Evolutionary conservation across 2,888 invertebrate species (phyloP).

Genomic region (Oeneis ivallda): DNA sequence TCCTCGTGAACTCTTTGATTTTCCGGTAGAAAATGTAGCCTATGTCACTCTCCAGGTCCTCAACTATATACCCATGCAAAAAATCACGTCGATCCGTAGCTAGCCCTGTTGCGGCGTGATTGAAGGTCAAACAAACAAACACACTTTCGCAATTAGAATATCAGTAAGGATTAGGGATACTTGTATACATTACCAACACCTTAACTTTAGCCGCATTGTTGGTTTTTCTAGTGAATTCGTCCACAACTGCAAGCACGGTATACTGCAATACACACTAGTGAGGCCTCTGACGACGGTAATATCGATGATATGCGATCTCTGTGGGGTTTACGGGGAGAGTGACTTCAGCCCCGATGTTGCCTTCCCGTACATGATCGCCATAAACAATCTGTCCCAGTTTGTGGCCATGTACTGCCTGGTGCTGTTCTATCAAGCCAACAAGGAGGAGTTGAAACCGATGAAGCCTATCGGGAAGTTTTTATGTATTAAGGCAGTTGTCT

Average conservation of each 20-base stretch:
- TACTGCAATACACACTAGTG: constrained; percentile 96
- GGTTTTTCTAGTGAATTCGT: constrained; percentile 88
- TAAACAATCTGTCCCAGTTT: constrained; percentile 97
- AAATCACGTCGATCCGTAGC: too few species aligned
- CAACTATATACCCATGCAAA: too few species aligned
- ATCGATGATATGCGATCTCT: constrained; percentile 93
- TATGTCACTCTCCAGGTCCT: too few species aligned
- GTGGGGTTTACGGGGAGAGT: constrained; percentile 94
- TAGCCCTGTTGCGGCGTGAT: too few species aligned
- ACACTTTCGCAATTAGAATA: too few species aligned
- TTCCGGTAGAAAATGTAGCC: too few species aligned
- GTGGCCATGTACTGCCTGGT: constrained; percentile 98
- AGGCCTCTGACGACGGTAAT: constrained; percentile 94
- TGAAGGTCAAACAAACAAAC: too few species aligned
- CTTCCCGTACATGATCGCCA: constrained; percentile 93
- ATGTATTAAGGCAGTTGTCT: constrained; percentile 98
- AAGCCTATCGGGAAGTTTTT: constrained; percentile 97
- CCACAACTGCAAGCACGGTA: constrained; percentile 97
- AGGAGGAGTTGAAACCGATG: constrained; percentile 93
- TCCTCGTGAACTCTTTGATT: too few species aligned
- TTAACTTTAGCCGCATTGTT: too few species aligned
- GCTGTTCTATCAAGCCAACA: constrained; percentile 95
- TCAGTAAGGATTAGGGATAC: too few species aligned
- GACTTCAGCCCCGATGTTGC: constrained; percentile 92
- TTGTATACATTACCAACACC: too few species aligned